Conservation (phyloP, 2,888 invertebrate genomes). For the Chelonus formosanus region DNA sequence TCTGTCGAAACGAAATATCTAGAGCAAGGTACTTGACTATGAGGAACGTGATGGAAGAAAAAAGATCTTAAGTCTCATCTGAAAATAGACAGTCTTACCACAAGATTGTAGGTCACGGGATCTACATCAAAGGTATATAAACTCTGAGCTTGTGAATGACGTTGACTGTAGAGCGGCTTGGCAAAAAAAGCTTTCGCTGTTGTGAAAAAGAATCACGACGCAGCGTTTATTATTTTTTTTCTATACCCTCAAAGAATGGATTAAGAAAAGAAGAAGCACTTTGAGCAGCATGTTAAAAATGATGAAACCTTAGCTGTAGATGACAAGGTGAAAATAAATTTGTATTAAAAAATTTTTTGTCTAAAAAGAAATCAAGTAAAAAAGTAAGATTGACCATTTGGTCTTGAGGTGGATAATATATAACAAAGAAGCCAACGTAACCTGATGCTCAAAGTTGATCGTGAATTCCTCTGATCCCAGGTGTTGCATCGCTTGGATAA, state of each 20-base stretch:
- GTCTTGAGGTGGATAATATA: constrained; percentile 8
- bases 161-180: constrained; percentile 14
- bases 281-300: neutral
- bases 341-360: constrained; percentile 7
- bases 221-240: constrained; percentile 14
- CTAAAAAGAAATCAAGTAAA: constrained; percentile 7
- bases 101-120: constrained; percentile 58
- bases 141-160: constrained; percentile 28
- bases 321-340: constrained; percentile 21
- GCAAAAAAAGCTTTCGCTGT: constrained; percentile 27
- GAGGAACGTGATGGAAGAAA: constrained; percentile 9
- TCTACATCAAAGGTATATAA: constrained; percentile 19
- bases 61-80: constrained; percentile 49
- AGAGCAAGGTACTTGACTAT: constrained; percentile 13
- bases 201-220: constrained; percentile 30
- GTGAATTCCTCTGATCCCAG: constrained; percentile 49
- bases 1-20: neutral
- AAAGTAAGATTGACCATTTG: neutral
- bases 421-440: constrained; percentile 6
- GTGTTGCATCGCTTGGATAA: constrained; percentile 50
- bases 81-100: constrained; percentile 50
- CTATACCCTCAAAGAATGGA: constrained; percentile 14
- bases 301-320: constrained; percentile 23
- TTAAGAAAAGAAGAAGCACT: constrained; percentile 9
- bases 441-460: constrained; percentile 41